phyloP scores from a whole-genome alignment of 2,113 vertebrate genomes.

The Carollia perspicillata region DNA sequence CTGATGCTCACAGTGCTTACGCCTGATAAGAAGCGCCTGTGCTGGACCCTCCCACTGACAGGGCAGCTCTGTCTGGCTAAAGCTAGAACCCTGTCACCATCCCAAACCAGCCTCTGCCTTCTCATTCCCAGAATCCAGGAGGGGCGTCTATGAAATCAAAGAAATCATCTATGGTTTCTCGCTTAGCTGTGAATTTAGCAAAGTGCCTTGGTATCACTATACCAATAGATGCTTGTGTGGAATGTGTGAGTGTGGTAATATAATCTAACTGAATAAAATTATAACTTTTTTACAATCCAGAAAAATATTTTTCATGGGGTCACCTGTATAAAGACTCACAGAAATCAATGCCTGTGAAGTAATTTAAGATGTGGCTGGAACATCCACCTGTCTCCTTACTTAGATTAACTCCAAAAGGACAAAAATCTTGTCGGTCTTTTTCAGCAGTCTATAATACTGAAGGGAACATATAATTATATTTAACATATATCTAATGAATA shows the following conservation, averaged over 20 bases:
- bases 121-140: not conserved
- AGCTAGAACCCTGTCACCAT: not conserved
- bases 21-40: not conserved
- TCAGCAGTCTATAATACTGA: not conserved
- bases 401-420: not conserved
- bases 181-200: not conserved
- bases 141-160: too few species aligned
- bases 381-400: not conserved
- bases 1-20: not conserved
- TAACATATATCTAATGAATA: conserved; percentile 17
- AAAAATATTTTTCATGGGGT: not conserved
- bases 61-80: not conserved
- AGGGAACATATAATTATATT: not conserved
- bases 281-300: not conserved
- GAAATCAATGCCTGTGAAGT: not conserved
- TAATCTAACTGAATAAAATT: not conserved
- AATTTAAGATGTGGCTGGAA: not conserved
- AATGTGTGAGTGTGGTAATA: not conserved
- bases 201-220: not conserved
- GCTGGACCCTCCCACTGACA: not conserved
- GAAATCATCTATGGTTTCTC: not conserved
- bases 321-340: not conserved
- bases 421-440: not conserved
- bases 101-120: not conserved
- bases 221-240: not conserved